phyloP scores from a whole-genome alignment of 2,797 vertebrate species.

The Euphonia xanthogaster region DNA sequence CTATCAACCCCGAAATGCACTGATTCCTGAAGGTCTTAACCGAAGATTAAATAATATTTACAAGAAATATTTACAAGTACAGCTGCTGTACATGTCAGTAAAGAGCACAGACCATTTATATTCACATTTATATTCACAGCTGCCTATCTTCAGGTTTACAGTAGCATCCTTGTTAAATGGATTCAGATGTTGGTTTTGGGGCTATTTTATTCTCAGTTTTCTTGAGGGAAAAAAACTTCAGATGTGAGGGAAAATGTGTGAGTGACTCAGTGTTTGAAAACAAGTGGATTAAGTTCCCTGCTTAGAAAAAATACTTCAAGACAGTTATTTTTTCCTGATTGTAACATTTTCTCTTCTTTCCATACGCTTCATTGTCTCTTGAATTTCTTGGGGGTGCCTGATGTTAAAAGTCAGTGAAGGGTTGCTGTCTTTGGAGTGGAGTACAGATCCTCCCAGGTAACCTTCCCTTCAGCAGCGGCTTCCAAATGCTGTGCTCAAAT shows the following conservation, averaged over 20 bases:
- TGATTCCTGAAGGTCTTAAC: background rate
- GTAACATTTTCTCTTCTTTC: background rate
- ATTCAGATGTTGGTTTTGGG: background rate
- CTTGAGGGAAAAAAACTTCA: background rate
- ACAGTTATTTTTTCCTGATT: background rate
- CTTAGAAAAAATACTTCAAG: background rate
- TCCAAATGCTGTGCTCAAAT: background rate
- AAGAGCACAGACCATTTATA: background rate
- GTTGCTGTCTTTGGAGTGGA: background rate
- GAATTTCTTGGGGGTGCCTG: background rate
- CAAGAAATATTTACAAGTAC: background rate
- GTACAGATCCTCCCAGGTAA: background rate
- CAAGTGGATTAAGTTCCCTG: background rate
- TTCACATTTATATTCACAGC: background rate
- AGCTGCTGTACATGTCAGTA: background rate
- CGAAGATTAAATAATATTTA: too few relatives aligned
- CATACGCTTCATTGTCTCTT: background rate
- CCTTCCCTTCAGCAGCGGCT: rapidly evolving
- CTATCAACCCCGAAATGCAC: rapidly evolving
- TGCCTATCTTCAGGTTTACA: background rate
- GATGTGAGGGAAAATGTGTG: background rate
- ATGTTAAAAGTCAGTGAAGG: background rate
- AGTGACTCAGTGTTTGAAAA: background rate
- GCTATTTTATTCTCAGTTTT: background rate
- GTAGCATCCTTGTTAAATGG: rapidly evolving